Evolutionary conservation across 2,797 vertebrate species (phyloP), one percentile per base, ranked within the genome.

Genomic region (Trichosurus vulpecula): DNA sequence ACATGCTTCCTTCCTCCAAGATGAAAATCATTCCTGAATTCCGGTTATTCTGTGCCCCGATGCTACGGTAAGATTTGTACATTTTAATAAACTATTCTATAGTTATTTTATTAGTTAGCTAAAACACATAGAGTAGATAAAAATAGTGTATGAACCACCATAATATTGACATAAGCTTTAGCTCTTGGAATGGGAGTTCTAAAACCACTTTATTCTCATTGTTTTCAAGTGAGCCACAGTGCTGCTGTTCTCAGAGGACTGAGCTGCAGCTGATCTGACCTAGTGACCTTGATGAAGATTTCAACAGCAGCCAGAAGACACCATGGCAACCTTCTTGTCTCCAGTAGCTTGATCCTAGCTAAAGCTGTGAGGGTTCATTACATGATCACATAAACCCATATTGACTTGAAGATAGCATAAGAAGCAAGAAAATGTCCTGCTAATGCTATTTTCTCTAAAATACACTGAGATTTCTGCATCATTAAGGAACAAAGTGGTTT

Each of bases 11-110:
- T 6, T 93, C 90, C 31, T 95, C 27, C n/a, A 93, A 52, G 74
- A 74, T 54, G 54, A 52, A 94, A 95, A 57, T 94, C 25, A 91
- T 55, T 94, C 52, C 51, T 54, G 35, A 95, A 92, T 14, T 66
- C 92, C 54, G 51, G 22, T 91, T 97, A 57, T 91, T 51, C 87
- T 29, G 52, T 94, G 93, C 94, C 95, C 55, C 90, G 66, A 81
- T 30, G 10, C 61, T 61, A 6, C 58, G 41, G 66, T 94, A 92
- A 92, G 13, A 52, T 35, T 96, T 91, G 0, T 94, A 35, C 93
- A 9, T 51, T 81, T 81, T 81, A 25, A 74, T 47, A 81, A 81
- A 41, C 54, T 91, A 41, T 91, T 30, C 94, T 90, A 89, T 31
- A 35, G 29, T 74, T 91, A 54, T 93, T 96, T 90, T 93, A 92